Evolutionary conservation across 2,888 invertebrate species (phyloP).

Genomic region (Torymus tubicola): DNA sequence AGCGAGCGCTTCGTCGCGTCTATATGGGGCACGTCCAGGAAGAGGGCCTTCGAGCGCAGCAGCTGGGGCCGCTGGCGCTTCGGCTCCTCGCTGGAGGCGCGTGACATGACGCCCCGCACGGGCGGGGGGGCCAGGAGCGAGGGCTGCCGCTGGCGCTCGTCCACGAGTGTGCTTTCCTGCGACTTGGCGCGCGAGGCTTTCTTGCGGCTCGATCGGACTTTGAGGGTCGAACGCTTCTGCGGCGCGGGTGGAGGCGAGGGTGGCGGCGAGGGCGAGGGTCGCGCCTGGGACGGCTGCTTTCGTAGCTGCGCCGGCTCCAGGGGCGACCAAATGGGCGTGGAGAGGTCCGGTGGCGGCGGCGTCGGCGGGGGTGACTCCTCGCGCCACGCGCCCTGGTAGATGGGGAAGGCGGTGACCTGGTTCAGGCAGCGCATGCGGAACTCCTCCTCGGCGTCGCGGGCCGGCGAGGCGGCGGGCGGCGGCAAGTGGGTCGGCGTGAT

Average conservation of each 20-base stretch:
- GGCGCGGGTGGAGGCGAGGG: slow-evolving; percentile 50
- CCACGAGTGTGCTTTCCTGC: slow-evolving; percentile 62
- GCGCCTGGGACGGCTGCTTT: slow-evolving; percentile 58
- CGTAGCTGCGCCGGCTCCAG: slow-evolving; percentile 62
- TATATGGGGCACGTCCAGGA: slow-evolving; percentile 67
- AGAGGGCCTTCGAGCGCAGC: slow-evolving; percentile 71
- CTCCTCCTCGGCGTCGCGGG: slow-evolving; percentile 68
- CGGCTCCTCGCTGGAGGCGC: slow-evolving; percentile 71
- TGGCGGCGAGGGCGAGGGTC: slow-evolving; percentile 54
- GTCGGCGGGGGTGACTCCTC: slow-evolving; percentile 72
- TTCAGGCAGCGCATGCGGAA: slow-evolving; percentile 72
- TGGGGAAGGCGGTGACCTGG: slow-evolving; percentile 72
- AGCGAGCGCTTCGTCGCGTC: slow-evolving; percentile 71
- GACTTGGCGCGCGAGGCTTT: slow-evolving; percentile 62
- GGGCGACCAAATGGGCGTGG: slow-evolving; percentile 71
- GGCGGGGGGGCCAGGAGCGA: background rate
- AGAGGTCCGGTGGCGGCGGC: slow-evolving; percentile 65
- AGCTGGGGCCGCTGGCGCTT: slow-evolving; percentile 68
- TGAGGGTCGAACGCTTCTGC: slow-evolving; percentile 61
- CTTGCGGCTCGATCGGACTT: slow-evolving; percentile 50
- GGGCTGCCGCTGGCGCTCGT: slow-evolving; percentile 58
- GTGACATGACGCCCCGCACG: slow-evolving; percentile 52
- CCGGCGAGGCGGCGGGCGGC: slow-evolving; percentile 67
- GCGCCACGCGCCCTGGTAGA: slow-evolving; percentile 74
- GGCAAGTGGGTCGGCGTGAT: slow-evolving; percentile 73